These are phyloP conservation scores for Darevskia nairensis DNA, from an alignment of 2,797 vertebrate species.

Conservation along the genomic window DNA sequence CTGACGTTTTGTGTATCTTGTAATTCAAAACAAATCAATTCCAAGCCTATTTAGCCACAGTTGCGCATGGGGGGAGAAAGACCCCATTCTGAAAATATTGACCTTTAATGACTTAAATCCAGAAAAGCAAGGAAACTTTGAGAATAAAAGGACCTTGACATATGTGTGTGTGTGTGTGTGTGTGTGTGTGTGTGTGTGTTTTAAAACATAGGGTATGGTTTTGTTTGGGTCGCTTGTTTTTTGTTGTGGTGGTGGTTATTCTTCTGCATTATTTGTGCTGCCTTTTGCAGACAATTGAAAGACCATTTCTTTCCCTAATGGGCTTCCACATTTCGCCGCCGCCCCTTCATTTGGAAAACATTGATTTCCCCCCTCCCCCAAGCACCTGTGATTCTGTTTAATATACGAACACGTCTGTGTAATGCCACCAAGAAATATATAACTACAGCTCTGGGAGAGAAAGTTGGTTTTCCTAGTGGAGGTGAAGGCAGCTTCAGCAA, in stretches of 20 bases:
- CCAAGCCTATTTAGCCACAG: constrained; percentile 42
- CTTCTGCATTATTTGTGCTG: constrained; percentile 54
- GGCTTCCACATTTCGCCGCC: constrained; percentile 59
- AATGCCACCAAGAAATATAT: constrained; percentile 60
- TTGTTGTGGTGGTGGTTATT: not conserved
- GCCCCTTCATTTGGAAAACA: constrained; percentile 71
- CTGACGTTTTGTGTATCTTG: constrained; percentile 33
- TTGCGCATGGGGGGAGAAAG: not conserved
- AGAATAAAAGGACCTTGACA: constrained; percentile 43
- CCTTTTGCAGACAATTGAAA: constrained; percentile 69
- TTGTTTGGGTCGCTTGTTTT: not conserved
- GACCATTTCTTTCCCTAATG: constrained; percentile 58
- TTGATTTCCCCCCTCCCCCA: constrained; percentile 52
- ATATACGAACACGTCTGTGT: constrained; percentile 59
- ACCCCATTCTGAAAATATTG: constrained; percentile 42
- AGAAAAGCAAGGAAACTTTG: constrained; percentile 40
- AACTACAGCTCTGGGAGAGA: constrained; percentile 49
- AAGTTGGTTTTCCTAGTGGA: constrained; percentile 41
- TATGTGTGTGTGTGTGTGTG: constrained; percentile 33
- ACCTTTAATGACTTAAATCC: constrained; percentile 31
- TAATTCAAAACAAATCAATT: constrained; percentile 45
- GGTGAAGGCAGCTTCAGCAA: constrained; percentile 25
- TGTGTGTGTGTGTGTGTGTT: constrained; percentile 34
- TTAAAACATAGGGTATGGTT: not conserved
- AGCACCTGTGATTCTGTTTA: constrained; percentile 65